Evolutionary conservation across 2,113 vertebrate species (phyloP).

Genomic region (Erythrocercus mccallii): DNA sequence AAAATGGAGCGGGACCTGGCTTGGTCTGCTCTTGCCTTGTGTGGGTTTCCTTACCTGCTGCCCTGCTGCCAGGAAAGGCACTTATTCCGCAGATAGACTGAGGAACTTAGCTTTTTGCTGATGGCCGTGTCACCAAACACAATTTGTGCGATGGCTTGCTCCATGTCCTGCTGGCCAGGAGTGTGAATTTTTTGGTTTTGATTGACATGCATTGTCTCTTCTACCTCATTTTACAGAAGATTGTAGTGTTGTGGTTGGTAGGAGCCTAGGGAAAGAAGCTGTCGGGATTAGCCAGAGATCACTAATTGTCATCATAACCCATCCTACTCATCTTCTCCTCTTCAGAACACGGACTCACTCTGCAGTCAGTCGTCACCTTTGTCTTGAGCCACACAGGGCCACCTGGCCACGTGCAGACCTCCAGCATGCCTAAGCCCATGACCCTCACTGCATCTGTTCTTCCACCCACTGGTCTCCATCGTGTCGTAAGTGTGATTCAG

Average conservation of each 20-base stretch:
- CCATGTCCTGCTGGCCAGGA: background rate
- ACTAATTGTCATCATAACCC: background rate
- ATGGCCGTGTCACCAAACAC: background rate
- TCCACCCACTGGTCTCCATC: conserved; percentile 55
- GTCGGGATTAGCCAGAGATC: background rate
- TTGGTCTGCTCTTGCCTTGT: background rate
- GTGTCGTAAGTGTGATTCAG: conserved; percentile 41
- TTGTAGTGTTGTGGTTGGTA: background rate
- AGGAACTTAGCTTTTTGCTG: background rate
- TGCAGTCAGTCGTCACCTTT: conserved; percentile 42
- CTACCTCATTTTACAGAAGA: background rate
- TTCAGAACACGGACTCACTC: background rate
- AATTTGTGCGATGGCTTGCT: background rate
- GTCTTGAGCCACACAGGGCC: background rate
- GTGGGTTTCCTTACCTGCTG: background rate
- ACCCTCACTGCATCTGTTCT: conserved; percentile 43
- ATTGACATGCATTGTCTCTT: background rate
- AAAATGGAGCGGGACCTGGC: background rate
- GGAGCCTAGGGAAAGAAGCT: background rate
- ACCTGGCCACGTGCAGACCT: background rate
- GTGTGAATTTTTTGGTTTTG: background rate
- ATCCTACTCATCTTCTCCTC: conserved; percentile 9
- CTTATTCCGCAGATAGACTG: background rate
- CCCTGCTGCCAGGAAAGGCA: background rate
- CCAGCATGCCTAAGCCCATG: conserved; percentile 46